phyloP scores from a whole-genome alignment of 2,113 vertebrate species.

The Riparia riparia region DNA sequence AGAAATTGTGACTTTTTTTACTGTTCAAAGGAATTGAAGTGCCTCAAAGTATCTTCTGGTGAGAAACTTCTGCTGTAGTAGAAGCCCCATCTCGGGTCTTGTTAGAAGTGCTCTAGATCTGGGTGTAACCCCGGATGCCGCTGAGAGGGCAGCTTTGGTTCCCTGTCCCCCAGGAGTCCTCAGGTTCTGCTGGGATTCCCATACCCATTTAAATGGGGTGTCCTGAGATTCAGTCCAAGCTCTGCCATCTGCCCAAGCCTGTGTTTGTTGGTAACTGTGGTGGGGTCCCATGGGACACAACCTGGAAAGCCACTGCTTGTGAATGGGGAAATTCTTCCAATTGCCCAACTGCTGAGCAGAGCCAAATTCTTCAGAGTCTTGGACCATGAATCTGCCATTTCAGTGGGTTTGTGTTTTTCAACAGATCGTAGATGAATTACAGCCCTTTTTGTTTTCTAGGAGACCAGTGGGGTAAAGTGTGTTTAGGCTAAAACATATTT shows the following conservation, averaged over 20 bases:
- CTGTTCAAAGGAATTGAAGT: neutral
- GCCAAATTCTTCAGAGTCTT: neutral
- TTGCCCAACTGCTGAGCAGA: neutral
- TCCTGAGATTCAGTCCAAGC: neutral
- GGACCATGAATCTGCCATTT: neutral
- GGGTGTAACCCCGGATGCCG: rapidly evolving
- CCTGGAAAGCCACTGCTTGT: neutral
- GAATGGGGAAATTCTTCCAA: neutral
- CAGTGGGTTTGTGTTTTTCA: neutral
- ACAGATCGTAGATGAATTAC: neutral
- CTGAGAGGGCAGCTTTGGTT: neutral
- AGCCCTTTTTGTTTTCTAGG: neutral
- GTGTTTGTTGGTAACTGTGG: neutral
- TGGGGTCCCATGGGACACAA: rapidly evolving
- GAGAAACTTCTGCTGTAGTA: neutral
- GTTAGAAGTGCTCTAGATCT: neutral
- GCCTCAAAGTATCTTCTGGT: neutral
- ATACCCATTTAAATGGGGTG: neutral
- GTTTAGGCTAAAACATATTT: neutral
- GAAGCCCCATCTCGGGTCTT: neutral
- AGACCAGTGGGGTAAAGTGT: neutral
- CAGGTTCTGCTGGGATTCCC: neutral
- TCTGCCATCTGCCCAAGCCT: neutral
- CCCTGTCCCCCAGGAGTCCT: neutral
- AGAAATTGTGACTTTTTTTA: neutral